Percentiles rank a stretch among this genome's conserved stretches.
These are phyloP conservation scores for Cantharis rustica DNA, from an alignment of 2,888 invertebrate species.

Conservation along the genomic window DNA sequence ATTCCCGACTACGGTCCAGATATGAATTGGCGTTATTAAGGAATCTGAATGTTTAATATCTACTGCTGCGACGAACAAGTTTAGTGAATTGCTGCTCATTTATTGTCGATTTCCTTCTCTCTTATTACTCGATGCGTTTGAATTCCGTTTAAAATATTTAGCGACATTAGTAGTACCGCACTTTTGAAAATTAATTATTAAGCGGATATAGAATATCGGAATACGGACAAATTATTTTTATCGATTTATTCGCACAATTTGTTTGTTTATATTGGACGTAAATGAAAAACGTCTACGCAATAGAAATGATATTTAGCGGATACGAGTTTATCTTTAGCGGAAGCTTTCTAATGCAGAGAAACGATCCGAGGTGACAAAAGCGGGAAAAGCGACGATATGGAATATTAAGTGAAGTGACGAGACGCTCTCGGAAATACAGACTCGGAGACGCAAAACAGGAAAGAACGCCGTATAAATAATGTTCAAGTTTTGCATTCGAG, in stretches of 20 bases:
- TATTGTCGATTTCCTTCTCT: constrained; percentile 42
- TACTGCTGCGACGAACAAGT: constrained; percentile 29
- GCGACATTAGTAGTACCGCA: neutral
- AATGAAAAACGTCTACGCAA: constrained; percentile 22
- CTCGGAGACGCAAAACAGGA: constrained; percentile 36
- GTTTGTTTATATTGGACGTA: constrained; percentile 21
- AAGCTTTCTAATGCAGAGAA: constrained; percentile 41
- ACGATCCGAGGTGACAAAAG: constrained; percentile 44
- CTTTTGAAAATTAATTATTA: neutral
- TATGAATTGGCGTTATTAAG: constrained; percentile 51
- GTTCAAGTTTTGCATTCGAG: constrained; percentile 41
- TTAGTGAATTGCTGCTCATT: constrained; percentile 40
- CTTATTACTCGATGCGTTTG: constrained; percentile 24
- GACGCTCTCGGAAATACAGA: constrained; percentile 35
- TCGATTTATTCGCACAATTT: constrained; percentile 18
- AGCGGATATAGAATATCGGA: neutral
- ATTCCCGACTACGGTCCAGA: constrained; percentile 43
- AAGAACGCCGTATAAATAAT: constrained; percentile 37
- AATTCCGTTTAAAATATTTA: constrained; percentile 27
- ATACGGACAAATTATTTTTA: constrained; percentile 5
- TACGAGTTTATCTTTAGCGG: constrained; percentile 37
- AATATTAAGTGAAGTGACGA: constrained; percentile 44
- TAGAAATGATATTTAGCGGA: constrained; percentile 28
- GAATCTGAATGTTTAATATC: constrained; percentile 51
- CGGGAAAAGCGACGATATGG: constrained; percentile 42